These are phyloP conservation scores for Phoenicopterus ruber DNA, from an alignment of 2,113 vertebrate species.

Conservation along the genomic window DNA sequence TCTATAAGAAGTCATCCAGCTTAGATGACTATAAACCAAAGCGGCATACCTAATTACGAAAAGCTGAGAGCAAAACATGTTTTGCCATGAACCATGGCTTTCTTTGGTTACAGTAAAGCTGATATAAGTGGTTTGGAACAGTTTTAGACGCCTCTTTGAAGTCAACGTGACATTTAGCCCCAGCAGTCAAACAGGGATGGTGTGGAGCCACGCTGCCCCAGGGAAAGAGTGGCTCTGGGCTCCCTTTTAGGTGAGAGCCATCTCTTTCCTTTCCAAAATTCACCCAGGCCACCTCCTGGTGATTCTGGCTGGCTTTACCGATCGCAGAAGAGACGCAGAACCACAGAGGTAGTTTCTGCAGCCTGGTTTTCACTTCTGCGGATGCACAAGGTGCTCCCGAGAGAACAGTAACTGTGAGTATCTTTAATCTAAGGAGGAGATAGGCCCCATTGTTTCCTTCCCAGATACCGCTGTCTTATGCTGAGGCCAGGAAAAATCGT, in stretches of 20 bases:
- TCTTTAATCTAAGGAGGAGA: not conserved
- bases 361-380: not conserved
- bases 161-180: not conserved
- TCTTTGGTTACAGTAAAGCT: not conserved
- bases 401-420: not conserved
- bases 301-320: not conserved
- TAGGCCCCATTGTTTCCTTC: not conserved
- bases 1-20: not conserved
- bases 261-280: not conserved
- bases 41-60: not conserved
- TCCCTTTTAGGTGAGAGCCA: not conserved
- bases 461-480: not conserved
- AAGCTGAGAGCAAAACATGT: constrained; percentile 5
- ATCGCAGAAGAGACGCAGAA: not conserved
- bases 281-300: not conserved
- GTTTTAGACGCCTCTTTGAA: constrained; percentile 26
- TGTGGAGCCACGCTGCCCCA: not conserved
- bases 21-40: not conserved
- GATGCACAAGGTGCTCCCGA: not conserved
- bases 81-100: not conserved
- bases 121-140: constrained; percentile 34
- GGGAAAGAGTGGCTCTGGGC: not conserved
- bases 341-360: not conserved
- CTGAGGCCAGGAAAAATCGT: not conserved
- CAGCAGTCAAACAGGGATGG: not conserved